These are phyloP conservation scores for Melanostoma mellinum DNA, from an alignment of 2,888 invertebrate genomes.

Conservation along the genomic window DNA sequence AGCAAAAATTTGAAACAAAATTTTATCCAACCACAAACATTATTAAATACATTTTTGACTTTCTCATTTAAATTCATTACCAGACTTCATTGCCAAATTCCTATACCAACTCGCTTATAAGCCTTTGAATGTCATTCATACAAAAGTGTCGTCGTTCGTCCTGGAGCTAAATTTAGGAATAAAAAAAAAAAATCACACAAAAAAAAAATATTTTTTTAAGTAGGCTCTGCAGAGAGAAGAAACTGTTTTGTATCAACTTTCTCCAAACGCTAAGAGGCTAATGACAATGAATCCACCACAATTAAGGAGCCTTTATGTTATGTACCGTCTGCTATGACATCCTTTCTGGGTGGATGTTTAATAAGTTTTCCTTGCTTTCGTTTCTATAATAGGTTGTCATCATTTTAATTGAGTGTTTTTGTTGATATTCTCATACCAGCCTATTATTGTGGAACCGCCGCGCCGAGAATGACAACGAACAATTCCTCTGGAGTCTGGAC, in stretches of 20 bases:
- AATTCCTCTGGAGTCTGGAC: not conserved
- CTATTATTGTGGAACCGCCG: not conserved
- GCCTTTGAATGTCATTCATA: too few relatives aligned
- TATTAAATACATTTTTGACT: too few relatives aligned
- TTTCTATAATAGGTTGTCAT: slow-evolving; percentile 63
- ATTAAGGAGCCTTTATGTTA: slow-evolving; percentile 45
- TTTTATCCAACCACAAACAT: too few relatives aligned
- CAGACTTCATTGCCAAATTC: too few relatives aligned
- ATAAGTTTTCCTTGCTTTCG: slow-evolving; percentile 51
- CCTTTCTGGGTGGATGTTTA: slow-evolving; percentile 40
- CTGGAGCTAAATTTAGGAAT: too few relatives aligned
- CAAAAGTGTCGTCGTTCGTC: too few relatives aligned
- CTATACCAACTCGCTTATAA: too few relatives aligned
- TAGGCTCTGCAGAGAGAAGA: not conserved
- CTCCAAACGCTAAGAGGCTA: slow-evolving; percentile 24
- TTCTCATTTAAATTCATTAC: too few relatives aligned
- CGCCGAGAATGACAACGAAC: not conserved
- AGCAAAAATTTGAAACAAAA: too few relatives aligned
- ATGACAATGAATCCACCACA: slow-evolving; percentile 31
- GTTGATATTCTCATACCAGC: slow-evolving; percentile 26
- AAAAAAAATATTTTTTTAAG: too few relatives aligned
- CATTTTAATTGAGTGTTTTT: slow-evolving; percentile 66
- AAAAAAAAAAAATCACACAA: too few relatives aligned
- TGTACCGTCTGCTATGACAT: slow-evolving; percentile 28
- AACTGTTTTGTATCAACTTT: slow-evolving; percentile 37